Evolutionary conservation across 2,113 vertebrate genomes (phyloP).

Genomic region (Todiramphus saurophagus): DNA sequence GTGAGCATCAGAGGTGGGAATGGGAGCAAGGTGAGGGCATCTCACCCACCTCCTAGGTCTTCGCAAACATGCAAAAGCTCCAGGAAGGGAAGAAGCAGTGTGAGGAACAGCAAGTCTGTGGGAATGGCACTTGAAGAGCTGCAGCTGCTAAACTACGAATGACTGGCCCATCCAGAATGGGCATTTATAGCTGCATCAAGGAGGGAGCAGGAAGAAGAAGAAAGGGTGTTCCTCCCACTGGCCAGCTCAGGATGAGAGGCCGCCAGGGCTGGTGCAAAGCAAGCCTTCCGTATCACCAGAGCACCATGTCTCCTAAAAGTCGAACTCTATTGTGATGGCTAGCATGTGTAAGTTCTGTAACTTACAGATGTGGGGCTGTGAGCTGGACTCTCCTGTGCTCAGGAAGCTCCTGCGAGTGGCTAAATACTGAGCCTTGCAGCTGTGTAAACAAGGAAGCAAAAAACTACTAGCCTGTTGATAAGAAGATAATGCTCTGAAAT

Average conservation of each 20-base stretch:
- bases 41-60: neutral
- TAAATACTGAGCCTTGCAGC: neutral
- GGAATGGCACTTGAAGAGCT: neutral
- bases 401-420: neutral
- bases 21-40: neutral
- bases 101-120: neutral
- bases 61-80: neutral
- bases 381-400: neutral
- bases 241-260: neutral
- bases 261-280: accelerated
- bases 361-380: neutral
- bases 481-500: neutral
- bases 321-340: neutral
- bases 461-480: neutral
- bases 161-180: neutral
- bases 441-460: neutral
- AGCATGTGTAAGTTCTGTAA: accelerated
- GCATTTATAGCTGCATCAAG: accelerated
- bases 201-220: neutral
- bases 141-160: neutral
- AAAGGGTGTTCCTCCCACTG: neutral
- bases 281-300: neutral
- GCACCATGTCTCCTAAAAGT: no score
- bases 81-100: neutral
- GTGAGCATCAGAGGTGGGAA: neutral